Percentiles rank a stretch among this genome's conserved stretches.
Evolutionary conservation across 2,797 vertebrate genomes (phyloP).

Genomic region (Molossus alvarezi): DNA sequence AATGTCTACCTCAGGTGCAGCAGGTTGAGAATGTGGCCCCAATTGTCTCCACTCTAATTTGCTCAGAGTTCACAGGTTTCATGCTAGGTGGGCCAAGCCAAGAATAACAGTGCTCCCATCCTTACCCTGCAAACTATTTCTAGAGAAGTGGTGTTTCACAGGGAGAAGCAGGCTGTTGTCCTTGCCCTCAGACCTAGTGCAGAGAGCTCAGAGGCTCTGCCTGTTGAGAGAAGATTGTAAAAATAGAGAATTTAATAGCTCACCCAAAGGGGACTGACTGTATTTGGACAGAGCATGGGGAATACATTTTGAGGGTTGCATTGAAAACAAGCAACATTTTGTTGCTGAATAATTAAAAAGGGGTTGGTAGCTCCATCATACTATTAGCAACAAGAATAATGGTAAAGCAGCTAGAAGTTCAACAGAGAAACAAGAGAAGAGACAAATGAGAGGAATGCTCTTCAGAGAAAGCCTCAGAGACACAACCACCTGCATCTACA

Average conservation of each 20-base stretch:
- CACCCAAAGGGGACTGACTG: not conserved
- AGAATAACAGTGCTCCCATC: not conserved
- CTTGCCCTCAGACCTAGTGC: not conserved
- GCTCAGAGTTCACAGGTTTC: not conserved
- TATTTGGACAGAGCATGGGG: not conserved
- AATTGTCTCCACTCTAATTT: not conserved
- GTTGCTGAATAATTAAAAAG: not conserved
- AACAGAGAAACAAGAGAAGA: not conserved
- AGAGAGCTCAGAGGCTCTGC: not conserved
- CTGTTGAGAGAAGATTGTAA: not conserved
- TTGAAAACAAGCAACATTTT: not conserved
- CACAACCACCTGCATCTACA: not conserved
- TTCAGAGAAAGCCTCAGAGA: not conserved
- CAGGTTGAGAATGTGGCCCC: not conserved
- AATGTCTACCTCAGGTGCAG: not conserved
- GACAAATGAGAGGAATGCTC: not conserved
- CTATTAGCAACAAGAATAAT: not conserved
- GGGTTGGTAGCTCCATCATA: not conserved
- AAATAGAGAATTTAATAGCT: not conserved
- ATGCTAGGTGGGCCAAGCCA: not conserved
- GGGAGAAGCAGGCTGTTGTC: not conserved
- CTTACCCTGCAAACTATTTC: not conserved
- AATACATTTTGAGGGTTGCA: not conserved
- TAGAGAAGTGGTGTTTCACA: not conserved
- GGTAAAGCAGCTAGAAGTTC: not conserved